These are phyloP conservation scores for Drosophila greeni DNA, from an alignment of 2,888 invertebrate genomes.

Conservation along the genomic window DNA sequence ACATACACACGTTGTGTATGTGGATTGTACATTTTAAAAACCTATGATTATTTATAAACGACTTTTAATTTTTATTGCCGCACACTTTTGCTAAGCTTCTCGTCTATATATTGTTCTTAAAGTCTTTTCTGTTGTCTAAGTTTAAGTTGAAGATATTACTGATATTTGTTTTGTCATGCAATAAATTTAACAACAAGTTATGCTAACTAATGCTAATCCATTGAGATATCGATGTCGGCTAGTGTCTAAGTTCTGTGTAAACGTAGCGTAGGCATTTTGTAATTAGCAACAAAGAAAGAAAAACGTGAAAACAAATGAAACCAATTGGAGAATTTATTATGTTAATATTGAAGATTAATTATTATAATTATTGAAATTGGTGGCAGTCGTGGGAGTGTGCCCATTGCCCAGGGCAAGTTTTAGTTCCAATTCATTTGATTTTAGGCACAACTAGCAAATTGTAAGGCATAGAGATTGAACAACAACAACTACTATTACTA, in stretches of 20 bases:
- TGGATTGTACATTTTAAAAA: conserved; percentile 53
- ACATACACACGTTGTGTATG: conserved; percentile 24
- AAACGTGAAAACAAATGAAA: conserved; percentile 30
- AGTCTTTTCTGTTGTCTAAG: conserved; percentile 65
- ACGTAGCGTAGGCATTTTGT: conserved; percentile 71
- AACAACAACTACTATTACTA: conserved; percentile 3
- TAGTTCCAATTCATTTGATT: conserved; percentile 60
- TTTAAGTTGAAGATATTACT: conserved; percentile 66
- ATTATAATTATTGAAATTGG: conserved; percentile 28
- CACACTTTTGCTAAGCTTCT: conserved; percentile 60
- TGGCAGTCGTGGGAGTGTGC: conserved; percentile 28
- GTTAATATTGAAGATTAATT: conserved; percentile 43
- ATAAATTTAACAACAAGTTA: conserved; percentile 44
- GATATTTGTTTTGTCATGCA: conserved; percentile 60
- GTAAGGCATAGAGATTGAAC: conserved; percentile 50
- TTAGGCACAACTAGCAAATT: conserved; percentile 65
- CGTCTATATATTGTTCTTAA: conserved; percentile 33
- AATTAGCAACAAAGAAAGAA: conserved; percentile 58
- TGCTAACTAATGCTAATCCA: conserved; percentile 62
- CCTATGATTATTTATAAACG: conserved; percentile 31
- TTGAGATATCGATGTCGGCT: conserved; percentile 59
- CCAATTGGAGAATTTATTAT: conserved; percentile 69
- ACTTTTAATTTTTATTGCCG: conserved; percentile 56
- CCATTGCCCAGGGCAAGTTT: conserved; percentile 43
- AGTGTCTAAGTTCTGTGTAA: conserved; percentile 68